phyloP scores from a whole-genome alignment of 2,113 vertebrate species.

The Hemiprocne comata region DNA sequence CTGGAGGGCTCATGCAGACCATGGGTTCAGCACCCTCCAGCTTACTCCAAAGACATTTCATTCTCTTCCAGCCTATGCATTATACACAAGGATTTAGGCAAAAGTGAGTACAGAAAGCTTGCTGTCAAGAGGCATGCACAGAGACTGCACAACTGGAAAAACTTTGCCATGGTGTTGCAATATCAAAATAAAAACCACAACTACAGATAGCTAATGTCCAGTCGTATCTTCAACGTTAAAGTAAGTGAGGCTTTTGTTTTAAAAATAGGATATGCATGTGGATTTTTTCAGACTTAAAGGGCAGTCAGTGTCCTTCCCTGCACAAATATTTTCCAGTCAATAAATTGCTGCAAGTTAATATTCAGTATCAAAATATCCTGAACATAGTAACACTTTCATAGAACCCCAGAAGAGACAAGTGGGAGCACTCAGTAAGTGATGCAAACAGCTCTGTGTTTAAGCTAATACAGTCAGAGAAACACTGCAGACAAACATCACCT shows the following conservation, averaged over 20 bases:
- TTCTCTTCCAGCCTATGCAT: not conserved
- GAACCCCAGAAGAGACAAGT: not conserved
- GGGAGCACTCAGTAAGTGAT: not conserved
- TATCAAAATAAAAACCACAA: not conserved
- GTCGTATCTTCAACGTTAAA: not conserved
- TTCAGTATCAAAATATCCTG: not conserved
- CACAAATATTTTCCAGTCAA: not conserved
- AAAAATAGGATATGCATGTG: not conserved
- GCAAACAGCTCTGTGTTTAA: not conserved
- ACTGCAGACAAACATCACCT: not conserved
- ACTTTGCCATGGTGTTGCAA: not conserved
- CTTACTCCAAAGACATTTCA: not conserved
- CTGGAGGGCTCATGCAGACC: not conserved
- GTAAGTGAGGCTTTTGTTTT: not conserved
- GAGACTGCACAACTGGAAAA: not conserved
- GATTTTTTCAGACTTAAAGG: not conserved
- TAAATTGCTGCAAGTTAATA: not conserved
- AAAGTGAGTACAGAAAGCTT: not conserved
- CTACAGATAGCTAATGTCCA: not conserved
- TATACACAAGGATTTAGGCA: not conserved
- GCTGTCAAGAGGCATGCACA: rapidly evolving
- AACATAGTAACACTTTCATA: not conserved
- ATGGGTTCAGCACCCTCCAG: not conserved
- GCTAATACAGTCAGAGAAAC: not conserved
- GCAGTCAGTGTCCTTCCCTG: not conserved